Base-by-base conservation (phyloP, 2,888 invertebrate genomes). In the Drosophila subquinaria region DNA sequence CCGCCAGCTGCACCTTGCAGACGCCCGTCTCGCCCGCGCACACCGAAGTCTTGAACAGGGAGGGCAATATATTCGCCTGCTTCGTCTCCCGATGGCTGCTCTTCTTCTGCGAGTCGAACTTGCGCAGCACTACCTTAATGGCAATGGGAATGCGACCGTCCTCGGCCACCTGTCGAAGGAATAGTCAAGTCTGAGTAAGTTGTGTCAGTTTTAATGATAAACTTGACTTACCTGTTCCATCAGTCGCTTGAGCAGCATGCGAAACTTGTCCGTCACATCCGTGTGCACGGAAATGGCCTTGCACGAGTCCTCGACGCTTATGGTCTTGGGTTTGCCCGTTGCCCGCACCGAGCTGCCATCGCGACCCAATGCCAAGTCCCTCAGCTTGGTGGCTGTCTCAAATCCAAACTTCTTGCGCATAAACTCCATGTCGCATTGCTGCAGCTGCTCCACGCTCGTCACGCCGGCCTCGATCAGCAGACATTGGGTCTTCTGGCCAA, bases 271-370 rank as follows among this genome's bases (percentile, higher is more conserved):
- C 88, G 95, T 95, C 3, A 96, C 96, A 90, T 97, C 96, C 65
- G 94, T 95, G 81, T 95, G 95, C 3, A 95, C 94, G 79, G 95
- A 95, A 56, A 96, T 95, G 65, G 95, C 95, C 84, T 95, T 95
- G 91, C 96, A 96, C 66, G 96, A 95, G 91, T 97, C 97, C 90
- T 97, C 97, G 69, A 97, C 92, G 20, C 97, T 96, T 86, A 97
- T 96, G 72, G 95, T 96, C 91, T 96, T 96, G 13, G 97, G 97
- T 89, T 95, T 95, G 4, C 96, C 96, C 42, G 95, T 95, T 67
- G 95, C 94, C 86, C 96, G 96, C 1, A 97, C 96, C 56, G 94
- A 93, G 73, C 95, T 94, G 75, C 94, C 94, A 91, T 97, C 97
- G 67, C 95, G 94, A n/a, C 97, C 97, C 92, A 95, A 94, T 73